Evolutionary conservation across 2,113 vertebrate genomes (phyloP).

Genomic region (Gopherus flavomarginatus): DNA sequence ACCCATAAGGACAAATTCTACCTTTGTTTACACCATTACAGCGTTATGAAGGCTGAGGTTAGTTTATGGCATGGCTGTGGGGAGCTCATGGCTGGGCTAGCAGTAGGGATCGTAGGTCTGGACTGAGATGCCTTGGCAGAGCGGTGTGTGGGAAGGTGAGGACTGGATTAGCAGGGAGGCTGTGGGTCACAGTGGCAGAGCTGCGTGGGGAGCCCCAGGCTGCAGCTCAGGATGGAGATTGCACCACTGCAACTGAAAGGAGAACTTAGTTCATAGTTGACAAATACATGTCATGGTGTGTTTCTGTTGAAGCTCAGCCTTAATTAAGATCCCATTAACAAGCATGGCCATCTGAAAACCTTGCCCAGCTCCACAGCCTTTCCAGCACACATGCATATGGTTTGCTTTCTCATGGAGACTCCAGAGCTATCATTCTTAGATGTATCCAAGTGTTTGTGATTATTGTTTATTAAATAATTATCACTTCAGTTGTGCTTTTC

Average conservation of each 20-base stretch:
- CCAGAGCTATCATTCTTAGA: neutral
- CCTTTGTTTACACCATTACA: neutral
- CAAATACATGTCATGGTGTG: neutral
- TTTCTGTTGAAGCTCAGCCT: neutral
- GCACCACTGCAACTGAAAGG: no score
- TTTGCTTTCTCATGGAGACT: neutral
- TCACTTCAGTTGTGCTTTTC: neutral
- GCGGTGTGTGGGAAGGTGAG: neutral
- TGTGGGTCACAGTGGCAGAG: neutral
- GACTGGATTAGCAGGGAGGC: neutral
- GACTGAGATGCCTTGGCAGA: neutral
- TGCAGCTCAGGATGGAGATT: neutral
- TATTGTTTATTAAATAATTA: slow-evolving; percentile 22
- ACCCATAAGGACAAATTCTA: neutral
- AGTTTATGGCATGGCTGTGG: neutral
- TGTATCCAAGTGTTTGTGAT: neutral
- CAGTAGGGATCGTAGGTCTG: neutral
- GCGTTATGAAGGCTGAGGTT: neutral
- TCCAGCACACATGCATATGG: neutral
- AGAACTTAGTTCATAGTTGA: neutral
- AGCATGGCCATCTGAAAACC: neutral
- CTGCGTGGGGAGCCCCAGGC: neutral
- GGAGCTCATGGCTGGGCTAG: neutral
- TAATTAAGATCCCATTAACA: neutral
- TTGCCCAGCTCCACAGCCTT: neutral